phyloP scores from a whole-genome alignment of 2,113 vertebrate genomes.

The Lasiurus cinereus region DNA sequence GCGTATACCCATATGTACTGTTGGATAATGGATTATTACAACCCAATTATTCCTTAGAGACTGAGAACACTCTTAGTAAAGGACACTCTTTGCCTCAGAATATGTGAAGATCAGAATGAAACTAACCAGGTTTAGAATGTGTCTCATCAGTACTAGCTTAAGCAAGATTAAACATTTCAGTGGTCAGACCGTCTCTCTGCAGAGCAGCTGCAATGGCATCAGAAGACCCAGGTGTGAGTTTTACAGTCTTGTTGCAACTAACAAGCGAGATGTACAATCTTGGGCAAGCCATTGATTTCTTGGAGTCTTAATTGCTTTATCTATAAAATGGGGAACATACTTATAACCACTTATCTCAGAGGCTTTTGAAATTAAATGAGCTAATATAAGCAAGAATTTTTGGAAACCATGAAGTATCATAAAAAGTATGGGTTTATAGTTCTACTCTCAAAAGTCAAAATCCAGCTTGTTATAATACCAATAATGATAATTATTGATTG shows the following conservation, averaged over 20 bases:
- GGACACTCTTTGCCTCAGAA: not conserved
- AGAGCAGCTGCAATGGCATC: not conserved
- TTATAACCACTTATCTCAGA: not conserved
- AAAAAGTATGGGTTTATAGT: not conserved
- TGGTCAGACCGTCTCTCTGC: not conserved
- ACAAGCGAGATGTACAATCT: not conserved
- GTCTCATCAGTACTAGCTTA: not conserved
- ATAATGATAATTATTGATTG: not conserved
- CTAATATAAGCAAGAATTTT: not conserved
- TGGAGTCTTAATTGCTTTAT: not conserved
- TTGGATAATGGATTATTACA: not conserved
- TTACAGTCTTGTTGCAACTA: not conserved
- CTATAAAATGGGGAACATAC: not conserved
- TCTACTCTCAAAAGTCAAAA: not conserved
- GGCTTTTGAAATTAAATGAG: not conserved
- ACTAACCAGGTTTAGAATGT: not conserved
- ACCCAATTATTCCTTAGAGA: not conserved
- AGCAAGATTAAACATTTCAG: not conserved
- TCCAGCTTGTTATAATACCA: not conserved
- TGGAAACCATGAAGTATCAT: not conserved
- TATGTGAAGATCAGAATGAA: not conserved
- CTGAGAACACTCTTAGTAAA: constrained; percentile 40
- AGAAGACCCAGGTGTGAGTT: not conserved
- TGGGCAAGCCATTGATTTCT: not conserved
- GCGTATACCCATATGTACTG: not conserved